A percentile compares a stretch with the other conserved stretches of the same genome.
These are phyloP conservation scores for Threskiornis aethiopicus DNA, from an alignment of 2,797 vertebrate genomes.

Conservation along the genomic window DNA sequence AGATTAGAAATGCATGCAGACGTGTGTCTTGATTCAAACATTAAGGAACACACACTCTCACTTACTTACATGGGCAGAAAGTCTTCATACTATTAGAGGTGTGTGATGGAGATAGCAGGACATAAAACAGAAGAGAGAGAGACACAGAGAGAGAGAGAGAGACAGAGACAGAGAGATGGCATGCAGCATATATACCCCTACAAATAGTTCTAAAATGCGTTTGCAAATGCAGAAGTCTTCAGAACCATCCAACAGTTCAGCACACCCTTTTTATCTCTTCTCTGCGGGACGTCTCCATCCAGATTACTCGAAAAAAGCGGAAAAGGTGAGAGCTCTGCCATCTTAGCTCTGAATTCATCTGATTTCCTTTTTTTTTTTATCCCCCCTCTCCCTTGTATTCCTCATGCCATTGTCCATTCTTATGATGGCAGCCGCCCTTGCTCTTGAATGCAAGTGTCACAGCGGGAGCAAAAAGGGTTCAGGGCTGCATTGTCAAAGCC, in stretches of 20 bases:
- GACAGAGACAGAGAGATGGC: constrained; percentile 72
- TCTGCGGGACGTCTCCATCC: constrained; percentile 71
- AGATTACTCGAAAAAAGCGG: constrained; percentile 74
- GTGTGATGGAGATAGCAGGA: constrained; percentile 72
- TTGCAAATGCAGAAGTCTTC: constrained; percentile 77
- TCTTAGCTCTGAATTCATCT: constrained; percentile 81
- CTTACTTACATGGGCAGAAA: constrained; percentile 73
- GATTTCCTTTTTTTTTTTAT: constrained; percentile 57
- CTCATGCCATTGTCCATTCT: constrained; percentile 82
- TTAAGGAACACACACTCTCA: constrained; percentile 66
- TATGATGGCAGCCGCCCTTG: constrained; percentile 77
- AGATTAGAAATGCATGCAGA: constrained; percentile 74
- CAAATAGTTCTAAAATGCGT: constrained; percentile 75
- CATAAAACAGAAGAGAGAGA: constrained; percentile 72
- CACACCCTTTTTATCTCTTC: constrained; percentile 74
- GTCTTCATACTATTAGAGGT: constrained; percentile 75
- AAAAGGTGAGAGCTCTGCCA: constrained; percentile 86
- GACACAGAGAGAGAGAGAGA: constrained; percentile 53
- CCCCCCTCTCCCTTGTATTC: constrained; percentile 69
- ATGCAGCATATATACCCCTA: constrained; percentile 69
- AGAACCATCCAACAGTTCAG: constrained; percentile 74
- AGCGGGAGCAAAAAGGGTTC: constrained; percentile 74
- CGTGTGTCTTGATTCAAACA: constrained; percentile 70
- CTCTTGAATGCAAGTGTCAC: constrained; percentile 80
- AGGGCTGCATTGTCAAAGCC: constrained; percentile 85